These are phyloP conservation scores for Astropecten irregularis DNA, from an alignment of 53 echinoderm and acorn worm genomes.

Conservation along the genomic window DNA sequence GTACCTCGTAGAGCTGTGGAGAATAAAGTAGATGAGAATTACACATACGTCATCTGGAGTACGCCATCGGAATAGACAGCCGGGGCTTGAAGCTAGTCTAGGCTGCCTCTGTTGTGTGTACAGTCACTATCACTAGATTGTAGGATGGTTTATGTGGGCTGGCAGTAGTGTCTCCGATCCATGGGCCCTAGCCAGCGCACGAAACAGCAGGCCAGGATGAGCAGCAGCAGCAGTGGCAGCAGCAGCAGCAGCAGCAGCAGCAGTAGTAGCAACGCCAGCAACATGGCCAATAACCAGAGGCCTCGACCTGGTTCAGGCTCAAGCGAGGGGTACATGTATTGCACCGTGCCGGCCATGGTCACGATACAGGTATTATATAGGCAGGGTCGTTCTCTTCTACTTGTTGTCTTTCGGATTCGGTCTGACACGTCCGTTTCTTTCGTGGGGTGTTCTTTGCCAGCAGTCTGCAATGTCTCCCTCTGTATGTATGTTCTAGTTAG, in stretches of 20 bases:
- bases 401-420: too few species aligned
- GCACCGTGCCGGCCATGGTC: constrained; percentile 49
- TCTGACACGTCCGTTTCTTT: too few species aligned
- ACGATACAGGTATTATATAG: constrained; percentile 43
- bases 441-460: too few species aligned
- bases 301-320: neutral
- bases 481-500: too few species aligned
- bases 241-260: too few species aligned
- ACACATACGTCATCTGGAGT: too few species aligned
- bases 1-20: too few species aligned
- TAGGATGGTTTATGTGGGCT: too few species aligned
- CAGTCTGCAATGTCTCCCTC: too few species aligned
- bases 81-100: constrained; percentile 1
- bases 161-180: neutral
- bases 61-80: too few species aligned
- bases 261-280: neutral
- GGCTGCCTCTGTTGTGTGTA: neutral
- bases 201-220: constrained; percentile 2
- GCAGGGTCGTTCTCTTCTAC: too few species aligned
- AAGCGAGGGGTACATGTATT: constrained; percentile 32
- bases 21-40: too few species aligned
- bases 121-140: neutral
- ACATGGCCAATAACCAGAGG: constrained; percentile 27
- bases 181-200: constrained; percentile 9
- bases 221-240: neutral